Conservation (phyloP, 2,113 vertebrate genomes). For the Miniopterus natalensis region DNA sequence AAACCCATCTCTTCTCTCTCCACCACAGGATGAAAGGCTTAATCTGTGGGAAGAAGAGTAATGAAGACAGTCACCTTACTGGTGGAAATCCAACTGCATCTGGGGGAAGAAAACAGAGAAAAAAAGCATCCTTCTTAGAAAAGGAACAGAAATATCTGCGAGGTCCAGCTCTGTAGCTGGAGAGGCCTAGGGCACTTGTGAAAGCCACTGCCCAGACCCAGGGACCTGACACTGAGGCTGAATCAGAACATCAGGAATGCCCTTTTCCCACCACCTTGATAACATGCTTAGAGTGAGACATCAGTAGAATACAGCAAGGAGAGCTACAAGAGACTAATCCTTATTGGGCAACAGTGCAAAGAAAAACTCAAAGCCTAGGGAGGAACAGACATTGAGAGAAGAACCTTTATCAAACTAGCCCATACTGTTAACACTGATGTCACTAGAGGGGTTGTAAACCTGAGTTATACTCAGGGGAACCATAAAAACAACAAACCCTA, state of each 20-base stretch:
- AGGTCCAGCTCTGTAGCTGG: background rate
- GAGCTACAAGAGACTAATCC: background rate
- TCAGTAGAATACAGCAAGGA: background rate
- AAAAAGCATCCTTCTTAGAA: background rate
- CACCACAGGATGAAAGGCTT: background rate
- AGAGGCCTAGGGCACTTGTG: background rate
- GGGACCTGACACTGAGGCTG: background rate
- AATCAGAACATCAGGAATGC: background rate
- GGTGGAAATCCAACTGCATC: background rate
- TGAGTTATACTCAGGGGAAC: background rate
- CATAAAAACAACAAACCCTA: background rate
- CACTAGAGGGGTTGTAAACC: background rate
- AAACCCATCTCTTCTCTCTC: background rate
- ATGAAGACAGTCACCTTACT: background rate
- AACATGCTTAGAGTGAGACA: background rate
- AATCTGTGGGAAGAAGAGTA: background rate
- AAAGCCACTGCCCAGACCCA: background rate
- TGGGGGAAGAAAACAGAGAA: background rate
- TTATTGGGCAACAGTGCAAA: background rate
- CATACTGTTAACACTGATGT: background rate
- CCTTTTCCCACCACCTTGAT: background rate
- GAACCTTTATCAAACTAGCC: background rate
- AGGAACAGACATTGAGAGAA: background rate
- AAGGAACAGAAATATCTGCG: background rate
- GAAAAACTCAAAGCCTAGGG: background rate